Evolutionary conservation across 2,797 vertebrate genomes (phyloP), one percentile per base, ranked within the genome.

Genomic region (Rhynchotus rufescens): DNA sequence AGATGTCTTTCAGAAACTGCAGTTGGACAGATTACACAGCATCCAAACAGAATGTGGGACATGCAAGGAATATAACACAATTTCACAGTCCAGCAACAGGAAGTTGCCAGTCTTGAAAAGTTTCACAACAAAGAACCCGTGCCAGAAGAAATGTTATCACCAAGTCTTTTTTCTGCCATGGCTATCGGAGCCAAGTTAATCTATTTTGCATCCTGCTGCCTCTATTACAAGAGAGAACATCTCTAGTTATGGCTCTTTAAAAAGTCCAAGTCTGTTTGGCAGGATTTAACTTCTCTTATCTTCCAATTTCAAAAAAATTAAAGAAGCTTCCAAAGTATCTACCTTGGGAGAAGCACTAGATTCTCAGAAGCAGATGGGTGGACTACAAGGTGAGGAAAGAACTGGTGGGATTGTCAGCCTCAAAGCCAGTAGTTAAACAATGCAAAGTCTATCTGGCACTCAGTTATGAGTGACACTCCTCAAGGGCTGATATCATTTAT

Each of bases 81-180:
- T 51, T 72, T 72, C 71, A 23, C 40, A 61, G 73, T 49, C 81
- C 75, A 62, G 66, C 49, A 93, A 80, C 77, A 87, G 62, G 68
- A 95, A 94, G 92, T 85, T 89, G 77, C 54, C 3, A 2, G 75
- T 91, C 85, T 87, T 89, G 77, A 92, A 73, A 60, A 66, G 77
- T 89, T 88, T 94, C 88, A 92, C 28, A 92, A 91, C 62, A 77
- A 92, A 93, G 66, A 83, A 72, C 34, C 9, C 52, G 52, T 74
- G 54, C 61, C 61, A 84, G 59, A 80, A 9, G 5, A 89, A 75
- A 77, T 59, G 71, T 84, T 78, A 92, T 73, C 38, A 76, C 28
- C 12, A 56, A 69, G 56, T 92, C 83, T 76, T 86, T 77, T 75
- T 94, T 83, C 75, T 71, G 67, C 30, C 59, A 80, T 8, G 13